Conservation (phyloP, 1,140 invertebrate species). For the Delia radicum region DNA sequence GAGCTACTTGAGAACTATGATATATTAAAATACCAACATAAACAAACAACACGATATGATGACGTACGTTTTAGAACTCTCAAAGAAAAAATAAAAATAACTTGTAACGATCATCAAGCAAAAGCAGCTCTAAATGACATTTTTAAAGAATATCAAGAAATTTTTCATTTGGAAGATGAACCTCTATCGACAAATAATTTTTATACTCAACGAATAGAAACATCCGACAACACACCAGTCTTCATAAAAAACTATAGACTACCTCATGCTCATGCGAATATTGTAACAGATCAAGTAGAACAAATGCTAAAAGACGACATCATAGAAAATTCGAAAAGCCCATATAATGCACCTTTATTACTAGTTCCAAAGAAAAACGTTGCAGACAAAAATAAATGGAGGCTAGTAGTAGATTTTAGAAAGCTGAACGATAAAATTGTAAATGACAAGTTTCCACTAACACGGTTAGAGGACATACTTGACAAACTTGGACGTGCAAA, state of each 20-base stretch:
- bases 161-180: conserved; percentile 34
- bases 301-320: conserved; percentile 38
- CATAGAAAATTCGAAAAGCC: conserved; percentile 30
- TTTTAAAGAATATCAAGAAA: background rate
- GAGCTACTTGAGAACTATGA: background rate
- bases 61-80: background rate
- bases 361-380: conserved; percentile 39
- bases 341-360: conserved; percentile 31
- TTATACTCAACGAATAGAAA: conserved; percentile 36
- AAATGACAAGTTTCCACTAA: conserved; percentile 59
- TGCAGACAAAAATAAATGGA: conserved; percentile 35
- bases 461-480: conserved; percentile 56
- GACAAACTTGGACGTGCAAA: conserved; percentile 49
- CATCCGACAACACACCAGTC: conserved; percentile 37
- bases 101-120: background rate
- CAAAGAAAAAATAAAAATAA: background rate
- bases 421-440: conserved; percentile 55
- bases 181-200: conserved; percentile 33
- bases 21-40: background rate
- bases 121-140: background rate
- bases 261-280: conserved; percentile 43
- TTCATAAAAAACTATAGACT: conserved; percentile 45
- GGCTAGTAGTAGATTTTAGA: conserved; percentile 54
- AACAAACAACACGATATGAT: background rate
- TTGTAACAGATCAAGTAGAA: conserved; percentile 45